These are phyloP conservation scores for Atrina japonica DNA, from an alignment of 2,888 invertebrate species.

Conservation along the genomic window DNA sequence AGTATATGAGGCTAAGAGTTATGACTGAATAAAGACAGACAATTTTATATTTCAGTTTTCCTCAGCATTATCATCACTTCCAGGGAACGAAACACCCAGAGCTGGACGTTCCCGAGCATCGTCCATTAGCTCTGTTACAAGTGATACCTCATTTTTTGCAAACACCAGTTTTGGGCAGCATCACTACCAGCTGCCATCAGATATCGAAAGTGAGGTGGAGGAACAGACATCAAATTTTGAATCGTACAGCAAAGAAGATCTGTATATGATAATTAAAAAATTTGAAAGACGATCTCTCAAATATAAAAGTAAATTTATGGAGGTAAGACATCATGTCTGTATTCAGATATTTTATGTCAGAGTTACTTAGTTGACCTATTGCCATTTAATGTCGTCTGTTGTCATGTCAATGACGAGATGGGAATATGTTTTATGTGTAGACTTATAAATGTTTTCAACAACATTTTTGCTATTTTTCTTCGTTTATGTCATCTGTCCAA, in stretches of 20 bases:
- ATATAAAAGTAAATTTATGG: constrained; percentile 74
- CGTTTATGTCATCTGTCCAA: too few species aligned
- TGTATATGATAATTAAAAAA: constrained; percentile 70
- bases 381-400: too few species aligned
- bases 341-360: too few species aligned
- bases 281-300: constrained; percentile 70
- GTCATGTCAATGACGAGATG: too few species aligned
- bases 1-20: too few species aligned
- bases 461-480: too few species aligned
- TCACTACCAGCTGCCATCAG: constrained; percentile 69
- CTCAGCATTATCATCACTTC: constrained; percentile 52
- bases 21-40: too few species aligned
- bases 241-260: constrained; percentile 70
- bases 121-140: constrained; percentile 73
- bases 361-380: too few species aligned
- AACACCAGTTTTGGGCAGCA: constrained; percentile 64
- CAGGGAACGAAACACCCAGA: constrained; percentile 68
- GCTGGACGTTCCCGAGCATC: constrained; percentile 67
- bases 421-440: too few species aligned
- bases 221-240: constrained; percentile 65
- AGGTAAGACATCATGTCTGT: constrained; percentile 54
- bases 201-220: constrained; percentile 75
- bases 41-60: constrained; percentile 38
- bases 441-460: too few species aligned
- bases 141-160: constrained; percentile 70